Conservation (phyloP, 2,797 vertebrate species). For the Remorina albescens region DNA sequence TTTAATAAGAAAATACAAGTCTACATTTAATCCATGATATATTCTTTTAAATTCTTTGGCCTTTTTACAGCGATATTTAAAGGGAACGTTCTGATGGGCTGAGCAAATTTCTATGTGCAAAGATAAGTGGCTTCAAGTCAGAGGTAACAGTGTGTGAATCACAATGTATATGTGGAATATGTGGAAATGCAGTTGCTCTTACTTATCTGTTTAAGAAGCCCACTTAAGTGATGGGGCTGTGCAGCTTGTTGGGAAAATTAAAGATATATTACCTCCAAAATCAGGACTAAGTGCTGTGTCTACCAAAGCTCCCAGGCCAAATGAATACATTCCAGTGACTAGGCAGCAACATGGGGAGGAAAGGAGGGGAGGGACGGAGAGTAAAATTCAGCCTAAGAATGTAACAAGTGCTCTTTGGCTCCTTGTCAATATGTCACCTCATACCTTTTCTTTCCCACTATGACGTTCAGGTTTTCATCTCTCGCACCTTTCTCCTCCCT, state of each 20-base stretch:
- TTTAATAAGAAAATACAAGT: neutral
- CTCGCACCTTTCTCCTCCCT: conserved; percentile 38
- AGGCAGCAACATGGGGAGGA: conserved; percentile 44
- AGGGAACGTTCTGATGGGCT: neutral
- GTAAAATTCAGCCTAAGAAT: conserved; percentile 45
- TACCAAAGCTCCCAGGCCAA: conserved; percentile 69
- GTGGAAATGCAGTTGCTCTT: neutral
- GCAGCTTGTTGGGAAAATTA: conserved; percentile 52
- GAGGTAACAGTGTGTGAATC: neutral
- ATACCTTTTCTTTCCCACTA: conserved; percentile 12
- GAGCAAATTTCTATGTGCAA: neutral
- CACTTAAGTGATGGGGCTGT: conserved; percentile 3
- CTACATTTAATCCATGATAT: neutral
- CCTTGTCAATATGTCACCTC: conserved; percentile 36
- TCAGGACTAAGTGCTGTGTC: conserved; percentile 72
- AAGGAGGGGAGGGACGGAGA: neutral
- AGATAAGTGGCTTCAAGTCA: neutral
- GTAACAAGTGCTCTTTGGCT: conserved; percentile 26
- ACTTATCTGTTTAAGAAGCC: conserved; percentile 1
- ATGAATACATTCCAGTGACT: conserved; percentile 68
- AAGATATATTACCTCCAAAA: conserved; percentile 66
- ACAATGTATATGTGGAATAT: neutral
- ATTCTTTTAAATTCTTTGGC: neutral
- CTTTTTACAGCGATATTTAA: neutral
- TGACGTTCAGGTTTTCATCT: conserved; percentile 45